Evolutionary conservation across 2,113 vertebrate species (phyloP).

Genomic region (Lepus europaeus): DNA sequence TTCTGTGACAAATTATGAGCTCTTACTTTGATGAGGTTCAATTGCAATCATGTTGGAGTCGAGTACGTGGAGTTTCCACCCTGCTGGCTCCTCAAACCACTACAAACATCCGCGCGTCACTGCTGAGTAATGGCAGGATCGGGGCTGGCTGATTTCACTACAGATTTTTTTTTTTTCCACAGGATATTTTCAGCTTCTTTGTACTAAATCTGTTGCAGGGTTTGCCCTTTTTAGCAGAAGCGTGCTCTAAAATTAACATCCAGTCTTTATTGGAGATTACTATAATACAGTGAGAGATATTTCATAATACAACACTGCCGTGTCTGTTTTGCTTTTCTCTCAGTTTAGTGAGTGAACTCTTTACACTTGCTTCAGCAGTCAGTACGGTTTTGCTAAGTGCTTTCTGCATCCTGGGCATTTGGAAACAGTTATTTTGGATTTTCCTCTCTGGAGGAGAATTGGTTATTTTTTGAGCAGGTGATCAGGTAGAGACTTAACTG

Average conservation of each 20-base stretch:
- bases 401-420: conserved; percentile 54
- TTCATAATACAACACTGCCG: conserved; percentile 75
- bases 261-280: conserved; percentile 83
- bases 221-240: conserved; percentile 89
- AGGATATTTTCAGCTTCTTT: conserved; percentile 89
- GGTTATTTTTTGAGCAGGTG: conserved; percentile 33
- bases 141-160: conserved; percentile 90
- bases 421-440: conserved; percentile 55
- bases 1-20: conserved; percentile 99
- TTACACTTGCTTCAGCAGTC: conserved; percentile 62
- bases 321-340: conserved; percentile 75
- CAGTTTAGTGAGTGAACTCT: conserved; percentile 28
- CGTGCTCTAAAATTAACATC: conserved; percentile 88
- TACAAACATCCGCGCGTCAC: conserved; percentile 94
- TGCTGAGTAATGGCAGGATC: conserved; percentile 96
- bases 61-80: conserved; percentile 94
- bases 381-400: conserved; percentile 17
- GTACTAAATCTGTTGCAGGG: conserved; percentile 86
- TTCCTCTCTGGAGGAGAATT: conserved; percentile 44
- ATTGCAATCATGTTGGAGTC: conserved; percentile 96
- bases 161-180: conserved; percentile 86
- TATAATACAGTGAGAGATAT: conserved; percentile 84
- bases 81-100: conserved; percentile 93
- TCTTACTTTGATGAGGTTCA: conserved; percentile 99
- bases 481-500: background rate